Base-by-base conservation (phyloP, 1,140 invertebrate genomes). In the Microplitis demolitor region DNA sequence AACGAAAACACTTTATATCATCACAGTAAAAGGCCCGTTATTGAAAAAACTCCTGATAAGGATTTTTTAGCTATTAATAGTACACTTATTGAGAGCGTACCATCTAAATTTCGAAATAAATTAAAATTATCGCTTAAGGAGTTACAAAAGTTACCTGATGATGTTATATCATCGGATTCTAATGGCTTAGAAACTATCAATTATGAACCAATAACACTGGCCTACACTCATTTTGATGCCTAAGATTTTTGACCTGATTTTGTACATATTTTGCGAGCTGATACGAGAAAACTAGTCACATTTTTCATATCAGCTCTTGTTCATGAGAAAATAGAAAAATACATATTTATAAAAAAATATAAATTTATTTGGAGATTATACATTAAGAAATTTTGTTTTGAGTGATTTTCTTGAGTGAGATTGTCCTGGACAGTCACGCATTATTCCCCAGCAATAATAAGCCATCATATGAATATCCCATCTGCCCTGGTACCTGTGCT, bases 381-480 rank as follows among this genome's bases (percentile, higher is more conserved):
- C 62, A 64, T 64, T 8, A 39, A 64, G 62, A 64, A 64, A 64
- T 3, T 3, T 37, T 39, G 2, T 64, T 64, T 64, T 39, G 35
- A 64, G 62, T 39, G 62, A 64, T 64, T 64, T 64, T 64, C 62
- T 64, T 39, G 62, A 35, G 14, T 64, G 62, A 39, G 5, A 64
- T 39, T 64, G 62, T 37, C 62, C 16, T 64, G 35, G 31, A 9
- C 2, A 39, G 35, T 64, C 62, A n/a, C 62, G 62, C 35, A 64
- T 39, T 1, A 64, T 64, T 64, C 35, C 62, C 8, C 34, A 39
- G 35, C 75, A 77, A 67, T 77, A 79, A 67, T 79, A 75, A 11
- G 70, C 74, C 53, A 80, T 74, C 76, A 80, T 82, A 51, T 54
- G 58, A n/a, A 34, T 69, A 74, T 78, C 74, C 77, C 79, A 83